Conservation (phyloP, 2,113 vertebrate genomes). For the Datnioides undecimradiatus region DNA sequence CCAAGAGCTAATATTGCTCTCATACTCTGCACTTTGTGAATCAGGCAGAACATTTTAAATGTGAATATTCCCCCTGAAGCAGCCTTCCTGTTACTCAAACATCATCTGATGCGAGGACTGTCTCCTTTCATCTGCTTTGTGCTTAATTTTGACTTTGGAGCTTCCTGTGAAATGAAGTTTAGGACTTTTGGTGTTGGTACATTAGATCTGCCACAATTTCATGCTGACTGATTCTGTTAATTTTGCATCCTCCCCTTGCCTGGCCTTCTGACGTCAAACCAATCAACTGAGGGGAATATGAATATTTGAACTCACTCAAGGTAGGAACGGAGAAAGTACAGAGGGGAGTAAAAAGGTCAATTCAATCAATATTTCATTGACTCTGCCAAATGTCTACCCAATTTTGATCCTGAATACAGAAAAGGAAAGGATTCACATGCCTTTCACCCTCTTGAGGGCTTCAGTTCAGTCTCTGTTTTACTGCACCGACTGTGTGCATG, state of each 20-base stretch:
- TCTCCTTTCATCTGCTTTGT: conserved; percentile 24
- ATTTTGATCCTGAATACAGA: conserved; percentile 21
- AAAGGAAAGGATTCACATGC: conserved; percentile 2
- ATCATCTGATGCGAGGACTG: background rate
- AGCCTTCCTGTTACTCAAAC: background rate
- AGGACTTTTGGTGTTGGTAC: background rate
- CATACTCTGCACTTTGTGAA: conserved; percentile 8
- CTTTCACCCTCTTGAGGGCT: background rate
- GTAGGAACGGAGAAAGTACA: conserved; percentile 27
- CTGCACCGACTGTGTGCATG: background rate
- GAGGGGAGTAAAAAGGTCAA: conserved; percentile 18
- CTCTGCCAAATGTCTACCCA: conserved; percentile 4
- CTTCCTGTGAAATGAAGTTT: background rate
- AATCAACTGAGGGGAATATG: background rate
- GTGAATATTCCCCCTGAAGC: conserved; percentile 25
- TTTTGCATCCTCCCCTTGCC: conserved; percentile 6
- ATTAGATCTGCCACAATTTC: conserved; percentile 5
- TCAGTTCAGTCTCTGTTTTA: background rate
- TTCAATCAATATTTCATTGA: conserved; percentile 32
- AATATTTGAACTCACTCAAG: conserved; percentile 10
- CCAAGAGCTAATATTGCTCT: conserved; percentile 21
- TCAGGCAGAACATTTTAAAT: conserved; percentile 19
- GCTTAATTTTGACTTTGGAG: conserved; percentile 3
- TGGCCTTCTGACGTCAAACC: conserved; percentile 27
- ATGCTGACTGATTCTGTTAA: conserved; percentile 17